Percentiles rank a stretch among this genome's conserved stretches.
Conservation (phyloP, 2,797 vertebrate species). For the Acanthopagrus latus region DNA sequence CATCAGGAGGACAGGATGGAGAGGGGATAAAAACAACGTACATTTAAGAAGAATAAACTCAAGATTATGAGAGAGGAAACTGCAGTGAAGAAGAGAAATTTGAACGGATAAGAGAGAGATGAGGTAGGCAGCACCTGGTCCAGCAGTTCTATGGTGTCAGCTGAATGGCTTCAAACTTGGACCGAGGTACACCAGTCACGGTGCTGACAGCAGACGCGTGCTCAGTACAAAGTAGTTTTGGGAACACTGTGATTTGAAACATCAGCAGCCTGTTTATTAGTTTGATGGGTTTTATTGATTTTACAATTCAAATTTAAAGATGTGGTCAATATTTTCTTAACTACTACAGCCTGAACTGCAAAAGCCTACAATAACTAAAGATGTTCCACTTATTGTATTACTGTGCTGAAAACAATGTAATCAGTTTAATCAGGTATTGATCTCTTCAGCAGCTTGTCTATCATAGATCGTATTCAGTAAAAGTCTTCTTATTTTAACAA, state of each 20-base stretch:
- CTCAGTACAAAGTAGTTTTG: neutral
- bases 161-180: conserved; percentile 19
- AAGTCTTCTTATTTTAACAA: neutral
- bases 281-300: neutral
- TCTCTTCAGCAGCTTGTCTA: neutral
- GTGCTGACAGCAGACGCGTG: neutral
- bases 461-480: neutral
- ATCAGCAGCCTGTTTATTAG: neutral
- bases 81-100: neutral
- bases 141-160: conserved; percentile 20
- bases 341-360: neutral
- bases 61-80: neutral
- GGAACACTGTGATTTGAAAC: neutral
- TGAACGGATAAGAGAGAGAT: neutral
- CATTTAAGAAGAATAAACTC: neutral
- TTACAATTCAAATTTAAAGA: too few relatives aligned
- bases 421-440: neutral
- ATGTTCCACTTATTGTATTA: neutral
- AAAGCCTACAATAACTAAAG: neutral
- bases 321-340: neutral
- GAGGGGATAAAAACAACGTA: neutral
- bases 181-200: conserved; percentile 20
- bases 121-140: conserved; percentile 25
- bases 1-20: neutral
- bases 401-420: neutral